Conservation (phyloP, 2,888 invertebrate genomes). For the Octodonta nipae region DNA sequence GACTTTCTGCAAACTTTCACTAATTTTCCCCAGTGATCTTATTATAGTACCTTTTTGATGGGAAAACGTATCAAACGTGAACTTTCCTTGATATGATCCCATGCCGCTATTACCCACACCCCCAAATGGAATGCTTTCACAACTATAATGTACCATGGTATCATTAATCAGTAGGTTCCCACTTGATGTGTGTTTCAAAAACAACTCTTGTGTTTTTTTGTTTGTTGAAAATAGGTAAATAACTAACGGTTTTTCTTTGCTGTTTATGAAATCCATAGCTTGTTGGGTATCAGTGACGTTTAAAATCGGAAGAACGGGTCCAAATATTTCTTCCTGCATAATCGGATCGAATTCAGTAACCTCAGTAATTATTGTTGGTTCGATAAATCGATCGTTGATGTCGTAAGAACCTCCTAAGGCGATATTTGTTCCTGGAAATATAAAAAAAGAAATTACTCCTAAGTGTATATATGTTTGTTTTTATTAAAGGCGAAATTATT, state of each 20-base stretch:
- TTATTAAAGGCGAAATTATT: no score
- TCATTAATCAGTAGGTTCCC: constrained; percentile 79
- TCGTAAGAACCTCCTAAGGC: constrained; percentile 69
- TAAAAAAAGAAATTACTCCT: neutral
- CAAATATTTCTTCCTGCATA: constrained; percentile 92
- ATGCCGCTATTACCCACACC: constrained; percentile 91
- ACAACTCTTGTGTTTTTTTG: constrained; percentile 41
- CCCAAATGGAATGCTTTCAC: constrained; percentile 86
- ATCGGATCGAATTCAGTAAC: constrained; percentile 60
- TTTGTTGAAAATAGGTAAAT: constrained; percentile 71
- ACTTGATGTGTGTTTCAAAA: constrained; percentile 59
- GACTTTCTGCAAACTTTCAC: constrained; percentile 51
- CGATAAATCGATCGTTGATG: constrained; percentile 64
- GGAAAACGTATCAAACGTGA: constrained; percentile 82
- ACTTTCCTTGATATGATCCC: constrained; percentile 85
- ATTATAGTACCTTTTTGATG: constrained; percentile 75
- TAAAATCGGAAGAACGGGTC: constrained; percentile 84
- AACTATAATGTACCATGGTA: constrained; percentile 68
- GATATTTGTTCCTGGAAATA: constrained; percentile 41
- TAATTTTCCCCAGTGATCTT: constrained; percentile 44
- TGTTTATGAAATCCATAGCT: constrained; percentile 80
- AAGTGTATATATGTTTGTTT: neutral
- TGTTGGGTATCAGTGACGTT: constrained; percentile 71
- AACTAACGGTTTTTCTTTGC: constrained; percentile 77
- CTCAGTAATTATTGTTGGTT: constrained; percentile 70